Base-by-base conservation (phyloP, 2,113 vertebrate species). In the Tamias sibiricus region DNA sequence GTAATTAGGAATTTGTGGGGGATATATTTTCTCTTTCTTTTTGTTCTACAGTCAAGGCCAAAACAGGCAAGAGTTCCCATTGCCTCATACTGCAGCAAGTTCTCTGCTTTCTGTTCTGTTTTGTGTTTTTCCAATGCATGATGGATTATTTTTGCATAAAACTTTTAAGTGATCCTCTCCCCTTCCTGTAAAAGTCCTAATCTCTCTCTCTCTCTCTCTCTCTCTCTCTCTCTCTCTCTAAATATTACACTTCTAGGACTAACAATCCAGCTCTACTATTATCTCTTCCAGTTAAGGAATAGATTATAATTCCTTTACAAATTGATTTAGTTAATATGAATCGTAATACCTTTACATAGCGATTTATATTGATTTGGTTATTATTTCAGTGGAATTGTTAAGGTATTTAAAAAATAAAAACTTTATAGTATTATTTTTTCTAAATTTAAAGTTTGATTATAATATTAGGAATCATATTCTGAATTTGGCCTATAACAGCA, bases 281-380 rank as follows among this genome's bases (percentile, higher is more conserved):
- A 94, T 16, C 44, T 97, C 94, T 97, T 98, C 96, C 90, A 98
- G 95, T 83, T 95, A 97, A 83, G 37, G 26, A 94, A 93, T 64
- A 44, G 95, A 83, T 85, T 72, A 75, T 72, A 95, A 76, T 66
- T 83, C 4, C 64, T 44, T 91, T 37, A 57, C 57, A 77, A 69
- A 64, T 85, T 57, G 12, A 90, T 57, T 94, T 84, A 68, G 0
- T 95, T 97, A n/a, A 69, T 96, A 96, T 72, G 91, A 86, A 68
- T 96, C 20, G 94, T 92, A 98, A 91, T 66, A 59, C 49, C 22
- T 12, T 68, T 79, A 95, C 16, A 79, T 96, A 92, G 94, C 87
- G 1, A 59, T 88, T 76, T 86, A 47, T n/a, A 97, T 91, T 71
- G 71, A 97, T 95, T 90, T 42, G 13, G 0, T 66, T 57, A 0